Evolutionary conservation across 2,888 invertebrate genomes (phyloP), one percentile per base, ranked within the genome.

Genomic region (Halictus quadricinctus): DNA sequence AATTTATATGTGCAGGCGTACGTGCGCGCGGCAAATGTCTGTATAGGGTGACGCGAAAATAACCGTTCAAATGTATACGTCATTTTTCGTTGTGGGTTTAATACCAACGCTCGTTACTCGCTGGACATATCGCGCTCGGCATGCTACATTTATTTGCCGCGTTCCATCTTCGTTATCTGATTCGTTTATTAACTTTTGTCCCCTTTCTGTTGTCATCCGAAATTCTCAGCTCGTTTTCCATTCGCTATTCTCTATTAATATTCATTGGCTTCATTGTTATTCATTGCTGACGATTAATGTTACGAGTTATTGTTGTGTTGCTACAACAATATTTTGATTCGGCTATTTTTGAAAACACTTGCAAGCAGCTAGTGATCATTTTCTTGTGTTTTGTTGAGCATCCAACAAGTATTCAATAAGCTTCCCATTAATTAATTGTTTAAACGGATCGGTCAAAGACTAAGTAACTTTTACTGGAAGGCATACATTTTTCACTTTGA

Each of bases 1-100:
- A 82, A 80, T 80, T 80, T 83, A 83, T 80, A 80, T 60, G 70
- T 21, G 72, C 77, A 2, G 72, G 29, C 36, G 15, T 76, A 60
- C 41, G n/a, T 13, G 15, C 13, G 13, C 41, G 76, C 29, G 48
- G 58, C 69, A 58, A 79, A 83, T 50, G 74, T 50, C 8, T 25
- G 66, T 75, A 79, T 70, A 72, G 79, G 60, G 50, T 36, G 72
- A 18, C 15, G 15, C 72, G 72, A 64, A 81, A 69, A 66, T 72
- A 70, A 70, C 50, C 25, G 29, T 58, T 69, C n/a, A 29, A 58
- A 41, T 41, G 43, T 70, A n/a, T 21, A 12, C 41, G 18, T 21
- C 66, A 41, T 41, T 66, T 66, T 36, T 66, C 66, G 66, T 29
- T 29, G 29, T 41, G 18, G 10, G 21, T 69, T 69, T 69, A 69